Evolutionary conservation across 2,888 invertebrate species (phyloP).

Genomic region (Microctonus aethiopoides): DNA sequence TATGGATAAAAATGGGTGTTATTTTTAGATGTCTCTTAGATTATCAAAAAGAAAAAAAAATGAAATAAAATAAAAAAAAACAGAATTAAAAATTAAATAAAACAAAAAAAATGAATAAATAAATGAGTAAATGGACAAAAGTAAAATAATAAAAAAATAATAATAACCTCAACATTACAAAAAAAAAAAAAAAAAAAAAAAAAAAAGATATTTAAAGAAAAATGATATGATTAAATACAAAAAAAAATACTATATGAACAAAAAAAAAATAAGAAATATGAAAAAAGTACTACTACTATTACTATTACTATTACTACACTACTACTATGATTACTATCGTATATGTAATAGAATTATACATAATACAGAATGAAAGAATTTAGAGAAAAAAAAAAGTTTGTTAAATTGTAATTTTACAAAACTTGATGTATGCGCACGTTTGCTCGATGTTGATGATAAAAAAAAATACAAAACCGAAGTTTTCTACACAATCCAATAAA

Average conservation of each 20-base stretch:
- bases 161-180: conserved; percentile 44
- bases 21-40: conserved; percentile 68
- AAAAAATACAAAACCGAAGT: too few species aligned
- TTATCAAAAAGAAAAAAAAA: conserved; percentile 66
- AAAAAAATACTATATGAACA: conserved; percentile 44
- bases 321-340: conserved; percentile 50
- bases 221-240: conserved; percentile 46
- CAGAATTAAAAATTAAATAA: conserved; percentile 50
- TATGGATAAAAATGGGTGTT: conserved; percentile 64
- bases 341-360: conserved; percentile 59
- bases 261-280: conserved; percentile 51
- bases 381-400: conserved; percentile 65
- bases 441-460: conserved; percentile 31
- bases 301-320: too few species aligned
- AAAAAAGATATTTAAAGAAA: conserved; percentile 44
- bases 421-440: conserved; percentile 26
- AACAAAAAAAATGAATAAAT: conserved; percentile 46
- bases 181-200: conserved; percentile 46
- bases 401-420: conserved; percentile 49
- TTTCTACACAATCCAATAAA: background rate
- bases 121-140: conserved; percentile 66
- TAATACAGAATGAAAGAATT: conserved; percentile 38
- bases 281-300: too few species aligned
- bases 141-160: conserved; percentile 57
- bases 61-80: conserved; percentile 64